phyloP scores from a whole-genome alignment of 2,113 vertebrate species.

The Hiodon alosoides region DNA sequence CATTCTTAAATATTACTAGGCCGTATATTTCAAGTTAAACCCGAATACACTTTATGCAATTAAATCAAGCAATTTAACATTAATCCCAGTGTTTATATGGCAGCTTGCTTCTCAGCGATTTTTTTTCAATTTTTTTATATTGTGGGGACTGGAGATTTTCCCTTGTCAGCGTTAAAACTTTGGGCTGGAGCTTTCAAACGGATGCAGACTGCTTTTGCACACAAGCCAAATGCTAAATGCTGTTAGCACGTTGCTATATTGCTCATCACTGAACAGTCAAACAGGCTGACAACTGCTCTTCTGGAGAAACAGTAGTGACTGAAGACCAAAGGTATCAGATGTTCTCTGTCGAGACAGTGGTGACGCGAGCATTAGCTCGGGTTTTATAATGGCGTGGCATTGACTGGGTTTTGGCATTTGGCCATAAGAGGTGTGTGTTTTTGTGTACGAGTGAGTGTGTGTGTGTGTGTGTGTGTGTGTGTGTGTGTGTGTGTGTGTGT shows the following conservation, averaged over 20 bases:
- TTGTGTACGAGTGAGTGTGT: neutral
- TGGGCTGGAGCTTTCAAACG: neutral
- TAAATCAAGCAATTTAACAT: too few species aligned
- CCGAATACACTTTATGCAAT: too few species aligned
- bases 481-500: conserved; percentile 5
- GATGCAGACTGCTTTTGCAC: conserved; percentile 6
- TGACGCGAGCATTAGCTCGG: neutral
- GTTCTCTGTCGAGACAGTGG: neutral
- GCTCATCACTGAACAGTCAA: conserved; percentile 26
- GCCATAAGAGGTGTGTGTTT: neutral
- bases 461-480: neutral
- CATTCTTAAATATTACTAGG: too few species aligned
- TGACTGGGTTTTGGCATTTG: neutral
- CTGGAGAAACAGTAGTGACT: neutral
- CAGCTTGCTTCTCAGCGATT: too few species aligned
- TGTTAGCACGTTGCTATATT: conserved; percentile 26
- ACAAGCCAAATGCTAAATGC: conserved; percentile 16
- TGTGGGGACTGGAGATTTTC: too few species aligned
- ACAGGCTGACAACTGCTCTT: conserved; percentile 10
- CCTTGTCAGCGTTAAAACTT: neutral
- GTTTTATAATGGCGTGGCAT: neutral
- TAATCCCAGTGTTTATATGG: too few species aligned
- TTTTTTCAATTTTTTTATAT: too few species aligned
- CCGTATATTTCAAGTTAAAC: too few species aligned
- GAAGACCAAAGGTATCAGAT: neutral